Evolutionary conservation across 2,113 vertebrate genomes (phyloP), one percentile per base, ranked within the genome.

Genomic region (Neodon shergylaensis): DNA sequence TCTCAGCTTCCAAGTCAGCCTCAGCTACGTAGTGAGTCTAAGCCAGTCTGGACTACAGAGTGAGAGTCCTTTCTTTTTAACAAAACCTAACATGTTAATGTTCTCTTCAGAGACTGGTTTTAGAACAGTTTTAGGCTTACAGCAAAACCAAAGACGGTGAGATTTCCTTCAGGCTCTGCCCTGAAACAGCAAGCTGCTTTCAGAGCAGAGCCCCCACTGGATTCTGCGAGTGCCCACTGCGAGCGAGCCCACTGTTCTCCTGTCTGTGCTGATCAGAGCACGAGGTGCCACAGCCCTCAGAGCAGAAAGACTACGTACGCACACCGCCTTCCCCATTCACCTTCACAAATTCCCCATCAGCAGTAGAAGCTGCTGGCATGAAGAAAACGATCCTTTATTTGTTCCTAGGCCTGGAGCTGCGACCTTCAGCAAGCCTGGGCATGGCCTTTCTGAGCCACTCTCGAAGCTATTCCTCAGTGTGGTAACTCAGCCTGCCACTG

Each of bases 261-360:
- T 33, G 52, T 42, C 87, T 49, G 65, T 21, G 2, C 92, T 84
- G 10, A 26, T 86, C 7, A 33, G 70, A 87, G 31, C 54, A 16
- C 28, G 0, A 82, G 73, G 68, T 66, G 82, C 76, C 76, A 17
- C 36, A 13, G 39, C 76, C 61, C 79, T 86, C 70, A 0, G 74
- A 31, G 2, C 42, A n/a, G 88, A 72, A 31, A 61, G 88, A 13
- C 92, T 17, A 44, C 54, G 3, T 33, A 31, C 39, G n/a, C 22
- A 10, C 0, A 0, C 70, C 0, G 0, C 83, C 84, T 63, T 79
- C 87, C 47, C 89, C 31, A 0, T 85, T 47, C 1, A 2, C 49
- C 31, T 36, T 14, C 65, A 12, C 49, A 7, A 49, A 61, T 74
- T 79, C 92, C 70, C 52, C 0, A 0, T 88, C 76, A n/a, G 91